A percentile compares a stretch with the other conserved stretches of the same genome.
Evolutionary conservation across 2,113 vertebrate species (phyloP).

Genomic region (Coptodon rendalli): DNA sequence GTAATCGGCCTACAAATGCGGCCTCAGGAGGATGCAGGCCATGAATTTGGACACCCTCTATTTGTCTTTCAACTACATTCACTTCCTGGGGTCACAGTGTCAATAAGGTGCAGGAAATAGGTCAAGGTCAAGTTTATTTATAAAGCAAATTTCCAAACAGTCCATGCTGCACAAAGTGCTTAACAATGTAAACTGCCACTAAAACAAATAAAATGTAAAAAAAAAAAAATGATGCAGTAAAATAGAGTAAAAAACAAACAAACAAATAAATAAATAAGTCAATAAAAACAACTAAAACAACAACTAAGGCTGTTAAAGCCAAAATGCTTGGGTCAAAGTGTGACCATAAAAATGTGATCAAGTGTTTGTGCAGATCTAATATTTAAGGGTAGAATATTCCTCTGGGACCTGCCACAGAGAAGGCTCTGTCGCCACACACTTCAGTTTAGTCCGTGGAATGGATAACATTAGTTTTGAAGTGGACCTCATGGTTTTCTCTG

Average conservation of each 20-base stretch:
- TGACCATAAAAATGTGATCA: neutral
- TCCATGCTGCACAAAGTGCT: neutral
- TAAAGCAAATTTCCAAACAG: neutral
- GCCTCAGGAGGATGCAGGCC: neutral
- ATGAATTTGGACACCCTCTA: neutral
- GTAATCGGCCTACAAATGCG: neutral
- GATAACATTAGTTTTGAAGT: accelerated
- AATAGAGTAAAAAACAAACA: neutral
- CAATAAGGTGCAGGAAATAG: neutral
- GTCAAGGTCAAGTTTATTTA: neutral
- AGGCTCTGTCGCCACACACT: neutral
- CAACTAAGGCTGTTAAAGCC: neutral
- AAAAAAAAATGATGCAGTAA: accelerated
- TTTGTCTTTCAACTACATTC: neutral
- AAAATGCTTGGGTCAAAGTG: neutral
- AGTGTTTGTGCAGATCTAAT: neutral
- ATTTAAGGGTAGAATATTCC: neutral
- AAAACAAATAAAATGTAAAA: too few species aligned
- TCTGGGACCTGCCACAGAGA: neutral
- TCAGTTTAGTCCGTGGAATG: accelerated
- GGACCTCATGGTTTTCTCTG: accelerated
- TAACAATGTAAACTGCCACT: neutral
- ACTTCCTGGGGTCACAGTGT: neutral
- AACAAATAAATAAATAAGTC: neutral
- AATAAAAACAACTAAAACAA: neutral